phyloP scores from a whole-genome alignment of 2,888 invertebrate species.

The Iphiclides podalirius region DNA sequence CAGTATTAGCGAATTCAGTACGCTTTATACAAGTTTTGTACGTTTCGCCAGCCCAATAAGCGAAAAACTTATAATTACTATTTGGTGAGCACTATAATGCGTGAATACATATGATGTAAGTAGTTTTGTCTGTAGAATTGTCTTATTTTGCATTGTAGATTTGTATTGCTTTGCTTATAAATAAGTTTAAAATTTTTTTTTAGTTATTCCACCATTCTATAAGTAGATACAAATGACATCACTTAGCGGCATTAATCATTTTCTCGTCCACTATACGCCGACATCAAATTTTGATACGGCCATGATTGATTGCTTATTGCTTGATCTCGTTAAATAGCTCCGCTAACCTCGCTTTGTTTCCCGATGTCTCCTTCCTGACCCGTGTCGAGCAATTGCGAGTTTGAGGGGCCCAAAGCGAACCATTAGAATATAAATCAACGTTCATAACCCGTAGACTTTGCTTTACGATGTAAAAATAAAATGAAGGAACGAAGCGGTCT shows the following conservation, averaged over 20 bases:
- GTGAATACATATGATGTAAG: too few species aligned
- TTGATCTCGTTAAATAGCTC: slow-evolving; percentile 18
- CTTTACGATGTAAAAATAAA: slow-evolving; percentile 59
- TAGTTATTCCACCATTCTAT: too few species aligned
- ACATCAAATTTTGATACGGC: slow-evolving; percentile 73
- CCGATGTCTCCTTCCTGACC: neutral
- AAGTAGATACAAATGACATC: slow-evolving; percentile 48
- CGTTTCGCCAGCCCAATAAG: too few species aligned
- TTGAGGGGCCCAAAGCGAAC: slow-evolving; percentile 22
- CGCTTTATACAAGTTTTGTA: too few species aligned
- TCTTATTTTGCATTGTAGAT: too few species aligned
- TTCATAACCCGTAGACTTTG: slow-evolving; percentile 54
- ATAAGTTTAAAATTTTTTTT: too few species aligned
- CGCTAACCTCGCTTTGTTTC: slow-evolving; percentile 1
- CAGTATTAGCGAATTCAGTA: too few species aligned
- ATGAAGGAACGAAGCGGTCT: slow-evolving; percentile 42
- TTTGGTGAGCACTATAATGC: too few species aligned
- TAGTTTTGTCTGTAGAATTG: too few species aligned
- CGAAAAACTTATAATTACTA: too few species aligned
- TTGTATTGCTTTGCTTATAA: too few species aligned
- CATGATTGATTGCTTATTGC: slow-evolving; percentile 64
- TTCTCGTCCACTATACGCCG: slow-evolving; percentile 75
- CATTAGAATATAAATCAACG: slow-evolving; percentile 58
- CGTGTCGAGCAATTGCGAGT: slow-evolving; percentile 12
- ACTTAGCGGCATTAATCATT: slow-evolving; percentile 67